Evolutionary conservation across 2,113 vertebrate species (phyloP), one percentile per base, ranked within the genome.

Genomic region (Sander lucioperca): DNA sequence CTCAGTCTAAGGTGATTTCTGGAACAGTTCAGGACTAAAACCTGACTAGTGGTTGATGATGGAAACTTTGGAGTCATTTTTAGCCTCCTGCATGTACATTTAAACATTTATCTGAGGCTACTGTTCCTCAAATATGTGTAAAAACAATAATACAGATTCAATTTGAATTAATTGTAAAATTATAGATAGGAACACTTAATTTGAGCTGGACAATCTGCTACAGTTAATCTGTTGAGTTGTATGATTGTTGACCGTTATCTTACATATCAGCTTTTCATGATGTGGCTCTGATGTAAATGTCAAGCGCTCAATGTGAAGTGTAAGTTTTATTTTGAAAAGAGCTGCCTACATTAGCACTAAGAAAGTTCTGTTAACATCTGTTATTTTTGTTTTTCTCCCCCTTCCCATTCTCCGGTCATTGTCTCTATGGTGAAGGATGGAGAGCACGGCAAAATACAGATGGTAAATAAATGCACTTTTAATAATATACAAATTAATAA

Each of bases 391-490:
- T 91, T 93, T 86, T 94, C 90, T 93, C 81, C 82, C 87, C 67
- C 59, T 69, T 85, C 86, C 86, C 84, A 89, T 94, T 91, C 86
- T 94, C 81, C 64, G 93, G 88, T 93, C 90, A 78, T 93, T 94
- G 89, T 94, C 88, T 92, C 82, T 92, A 86, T 93, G 94, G 78
- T 93, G 94, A 95, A 95, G 95, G 95, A 94, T 95, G 95, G 95
- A 94, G 95, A 94, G 94, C 95, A 77, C 92, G 94, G 79, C 95
- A 96, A 95, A 95, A 95, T 94, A 92, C 94, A 81, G 94, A 95
- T 95, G 95, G 94, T 95, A 95, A 95, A 94, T 94, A 94, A 94
- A 92, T 76, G 68, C 82, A 94, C 86, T 90, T 94, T 94, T 84
- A 88, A 87, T 88, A 85, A 88, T 69, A 51, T 54, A 36, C 15